These are phyloP conservation scores for Magallana ariakensis DNA, from an alignment of 1,140 invertebrate species.

Conservation along the genomic window DNA sequence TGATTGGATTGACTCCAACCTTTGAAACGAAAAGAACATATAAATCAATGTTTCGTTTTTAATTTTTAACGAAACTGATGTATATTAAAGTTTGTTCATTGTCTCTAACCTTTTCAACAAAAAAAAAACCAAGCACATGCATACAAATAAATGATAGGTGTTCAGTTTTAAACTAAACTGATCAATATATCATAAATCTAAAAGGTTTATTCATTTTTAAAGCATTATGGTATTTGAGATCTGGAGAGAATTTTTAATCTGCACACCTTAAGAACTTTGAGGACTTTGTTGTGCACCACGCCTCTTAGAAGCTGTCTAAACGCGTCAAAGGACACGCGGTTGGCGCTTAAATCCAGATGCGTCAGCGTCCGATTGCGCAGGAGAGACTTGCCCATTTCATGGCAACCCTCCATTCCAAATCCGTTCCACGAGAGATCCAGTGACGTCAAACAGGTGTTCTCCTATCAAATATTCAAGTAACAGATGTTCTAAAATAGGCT, in stretches of 20 bases:
- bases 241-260: too few species aligned
- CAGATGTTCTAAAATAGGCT: background rate
- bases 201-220: too few species aligned
- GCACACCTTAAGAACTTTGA: slow-evolving; percentile 66
- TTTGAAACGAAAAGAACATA: background rate
- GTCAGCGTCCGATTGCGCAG: slow-evolving; percentile 67
- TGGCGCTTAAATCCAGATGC: slow-evolving; percentile 70
- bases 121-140: too few species aligned
- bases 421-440: slow-evolving; percentile 75
- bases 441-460: slow-evolving; percentile 62
- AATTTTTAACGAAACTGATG: too few species aligned
- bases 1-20: slow-evolving; percentile 73
- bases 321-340: slow-evolving; percentile 68
- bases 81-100: too few species aligned
- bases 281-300: slow-evolving; percentile 65
- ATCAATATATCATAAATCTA: too few species aligned
- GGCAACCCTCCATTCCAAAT: slow-evolving; percentile 72
- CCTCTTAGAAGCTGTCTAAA: slow-evolving; percentile 68
- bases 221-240: too few species aligned
- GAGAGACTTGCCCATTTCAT: slow-evolving; percentile 71
- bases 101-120: too few species aligned
- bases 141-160: too few species aligned
- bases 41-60: background rate
- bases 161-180: too few species aligned
- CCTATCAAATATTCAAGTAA: slow-evolving; percentile 44